phyloP scores from a whole-genome alignment of 2,797 vertebrate species.

The Apodemus agrarius region DNA sequence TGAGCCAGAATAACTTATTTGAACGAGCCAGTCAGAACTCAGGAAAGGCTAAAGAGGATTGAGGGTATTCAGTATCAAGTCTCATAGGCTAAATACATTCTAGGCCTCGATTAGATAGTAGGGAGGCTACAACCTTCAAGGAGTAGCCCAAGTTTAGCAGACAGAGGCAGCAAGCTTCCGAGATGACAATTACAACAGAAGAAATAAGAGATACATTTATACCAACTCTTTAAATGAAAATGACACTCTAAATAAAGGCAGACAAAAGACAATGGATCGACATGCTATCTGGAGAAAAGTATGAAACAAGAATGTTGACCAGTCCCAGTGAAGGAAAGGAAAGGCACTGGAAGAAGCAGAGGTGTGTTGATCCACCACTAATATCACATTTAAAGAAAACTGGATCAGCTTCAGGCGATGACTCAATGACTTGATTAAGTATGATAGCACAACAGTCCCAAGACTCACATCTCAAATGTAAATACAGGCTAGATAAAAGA shows the following conservation, averaged over 20 bases:
- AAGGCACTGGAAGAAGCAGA: background rate
- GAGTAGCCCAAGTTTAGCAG: background rate
- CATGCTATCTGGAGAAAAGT: background rate
- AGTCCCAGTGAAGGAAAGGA: background rate
- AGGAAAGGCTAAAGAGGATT: background rate
- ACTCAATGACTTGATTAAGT: background rate
- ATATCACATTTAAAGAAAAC: background rate
- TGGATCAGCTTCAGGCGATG: background rate
- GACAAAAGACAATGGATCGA: background rate
- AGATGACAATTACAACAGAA: background rate
- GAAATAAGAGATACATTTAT: background rate
- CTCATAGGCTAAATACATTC: background rate
- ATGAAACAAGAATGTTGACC: background rate
- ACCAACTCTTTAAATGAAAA: background rate
- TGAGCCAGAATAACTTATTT: background rate
- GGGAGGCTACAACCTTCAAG: background rate
- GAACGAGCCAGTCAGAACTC: background rate
- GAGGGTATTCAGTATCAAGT: background rate
- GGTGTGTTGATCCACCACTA: background rate
- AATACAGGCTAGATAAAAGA: background rate
- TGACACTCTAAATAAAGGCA: background rate
- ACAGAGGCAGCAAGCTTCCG: background rate
- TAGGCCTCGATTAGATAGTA: background rate
- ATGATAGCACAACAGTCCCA: background rate
- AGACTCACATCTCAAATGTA: background rate